These are phyloP conservation scores for Suncus etruscus DNA, from an alignment of 2,113 vertebrate species.

Conservation along the genomic window DNA sequence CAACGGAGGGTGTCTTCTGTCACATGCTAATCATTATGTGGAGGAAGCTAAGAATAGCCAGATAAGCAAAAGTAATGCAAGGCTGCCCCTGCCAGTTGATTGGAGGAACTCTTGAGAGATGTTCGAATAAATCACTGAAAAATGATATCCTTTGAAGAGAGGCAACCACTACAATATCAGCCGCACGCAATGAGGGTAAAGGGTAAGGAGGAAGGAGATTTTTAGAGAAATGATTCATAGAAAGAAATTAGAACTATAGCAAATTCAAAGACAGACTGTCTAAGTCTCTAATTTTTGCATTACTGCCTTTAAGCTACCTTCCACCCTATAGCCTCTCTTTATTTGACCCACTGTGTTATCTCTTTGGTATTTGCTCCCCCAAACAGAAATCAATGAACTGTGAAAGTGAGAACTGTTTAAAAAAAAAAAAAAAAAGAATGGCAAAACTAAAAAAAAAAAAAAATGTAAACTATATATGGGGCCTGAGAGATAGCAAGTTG, in stretches of 20 bases:
- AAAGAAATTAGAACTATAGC: background rate
- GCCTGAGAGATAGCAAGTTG: too few species aligned
- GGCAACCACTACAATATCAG: background rate
- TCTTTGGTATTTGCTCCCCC: background rate
- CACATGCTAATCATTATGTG: background rate
- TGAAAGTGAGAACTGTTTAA: background rate
- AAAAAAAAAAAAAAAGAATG: background rate
- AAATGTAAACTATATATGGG: too few species aligned
- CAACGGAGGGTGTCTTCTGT: background rate
- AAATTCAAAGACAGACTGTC: background rate
- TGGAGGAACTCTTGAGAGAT: background rate
- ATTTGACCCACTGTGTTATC: accelerated
- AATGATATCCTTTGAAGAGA: background rate
- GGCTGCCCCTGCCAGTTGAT: background rate
- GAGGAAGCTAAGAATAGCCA: background rate
- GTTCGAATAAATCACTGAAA: background rate
- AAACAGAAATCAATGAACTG: background rate
- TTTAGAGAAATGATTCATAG: background rate
- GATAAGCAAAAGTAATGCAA: background rate
- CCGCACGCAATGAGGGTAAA: background rate
- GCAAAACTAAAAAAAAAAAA: too few species aligned
- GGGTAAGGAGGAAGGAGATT: background rate
- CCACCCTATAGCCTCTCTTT: background rate
- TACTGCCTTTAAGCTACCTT: background rate
- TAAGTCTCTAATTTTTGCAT: background rate